Percentiles rank a stretch among this genome's conserved stretches.
Evolutionary conservation across 1,140 invertebrate genomes (phyloP).

Genomic region (Drosophila nikananu): DNA sequence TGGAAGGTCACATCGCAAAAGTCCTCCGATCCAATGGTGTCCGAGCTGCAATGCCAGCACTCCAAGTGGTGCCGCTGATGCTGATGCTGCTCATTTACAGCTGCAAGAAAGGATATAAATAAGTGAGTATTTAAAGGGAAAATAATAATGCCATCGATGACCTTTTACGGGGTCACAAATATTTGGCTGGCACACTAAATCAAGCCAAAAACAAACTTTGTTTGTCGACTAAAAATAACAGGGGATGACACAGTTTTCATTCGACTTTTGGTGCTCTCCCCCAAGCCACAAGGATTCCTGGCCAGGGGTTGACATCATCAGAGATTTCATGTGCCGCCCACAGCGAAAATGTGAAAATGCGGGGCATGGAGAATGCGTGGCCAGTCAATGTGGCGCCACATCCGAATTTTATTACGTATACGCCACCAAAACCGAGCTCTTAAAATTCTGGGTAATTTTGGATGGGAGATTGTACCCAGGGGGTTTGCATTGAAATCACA

Average conservation of each 20-base stretch:
- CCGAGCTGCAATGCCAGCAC: constrained; percentile 83
- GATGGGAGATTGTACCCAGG: neutral
- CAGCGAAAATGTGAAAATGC: constrained; percentile 13
- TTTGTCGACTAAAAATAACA: constrained; percentile 23
- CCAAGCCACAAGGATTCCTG: neutral
- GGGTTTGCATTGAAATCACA: constrained; percentile 3
- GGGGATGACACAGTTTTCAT: constrained; percentile 42
- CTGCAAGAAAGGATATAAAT: neutral
- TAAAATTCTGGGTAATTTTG: constrained; percentile 16
- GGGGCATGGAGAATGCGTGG: constrained; percentile 30
- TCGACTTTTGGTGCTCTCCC: constrained; percentile 4
- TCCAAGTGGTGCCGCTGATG: constrained; percentile 54
- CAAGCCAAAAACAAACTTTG: constrained; percentile 16
- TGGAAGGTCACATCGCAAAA: constrained; percentile 77
- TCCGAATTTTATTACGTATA: constrained; percentile 66
- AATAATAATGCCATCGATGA: constrained; percentile 21
- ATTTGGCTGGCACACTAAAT: constrained; percentile 5
- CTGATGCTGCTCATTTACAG: constrained; percentile 55
- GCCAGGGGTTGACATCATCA: constrained; percentile 68
- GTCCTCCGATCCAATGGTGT: constrained; percentile 74
- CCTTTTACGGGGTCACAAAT: constrained; percentile 38
- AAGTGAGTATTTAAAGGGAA: neutral
- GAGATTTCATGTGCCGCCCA: constrained; percentile 29
- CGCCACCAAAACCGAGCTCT: constrained; percentile 17
- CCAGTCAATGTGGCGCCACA: constrained; percentile 63